Evolutionary conservation across 2,888 invertebrate genomes (phyloP), one percentile per base, ranked within the genome.

Genomic region (Agrochola litura): DNA sequence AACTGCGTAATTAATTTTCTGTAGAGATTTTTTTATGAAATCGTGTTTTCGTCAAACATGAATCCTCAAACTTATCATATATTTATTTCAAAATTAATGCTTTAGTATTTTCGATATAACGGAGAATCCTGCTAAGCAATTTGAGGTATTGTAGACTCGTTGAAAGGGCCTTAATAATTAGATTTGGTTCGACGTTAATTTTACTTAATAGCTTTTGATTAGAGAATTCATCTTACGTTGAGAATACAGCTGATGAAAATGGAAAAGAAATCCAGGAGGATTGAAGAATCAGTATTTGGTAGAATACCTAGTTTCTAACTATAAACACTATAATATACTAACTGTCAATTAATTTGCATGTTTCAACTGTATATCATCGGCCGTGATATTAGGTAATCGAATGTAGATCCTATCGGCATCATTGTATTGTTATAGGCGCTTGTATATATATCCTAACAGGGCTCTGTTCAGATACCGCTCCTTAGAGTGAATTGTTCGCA

Each of bases 401-500:
- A 63, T 68, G n/a, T 73, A 43, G 60, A 79, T 49, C 22, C 43
- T 66, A 71, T 74, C 22, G 19, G 12, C 12, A 75, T 69, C 25
- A 58, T 37, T 61, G 68, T 74, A 72, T 72, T 61, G 54, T n/a
- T 30, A 43, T 43, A 58, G 54, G 12, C 3, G 41, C 9, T 60
- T 30, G 60, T 60, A 63, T 37, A 73, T n/a, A 52, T 63, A 65
- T 63, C n/a, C 41, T 30, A 54, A 52, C 61, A 22, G 58, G 72
- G 63, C 60, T 66, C 61, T 49, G 37, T 30, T 67, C 73, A 79
- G 70, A 76, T 79, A 80, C 37, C 71, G 68, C 73, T 43, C 65
- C 73, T 75, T n/a, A 49, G 75, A 72, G 73, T 77, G 73, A 85
- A 88, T 89, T 83, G 82, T 84, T 86, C 67, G 70, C 82, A 87